phyloP scores from a whole-genome alignment of 2,113 vertebrate species.

The Rhabdornis inornatus region DNA sequence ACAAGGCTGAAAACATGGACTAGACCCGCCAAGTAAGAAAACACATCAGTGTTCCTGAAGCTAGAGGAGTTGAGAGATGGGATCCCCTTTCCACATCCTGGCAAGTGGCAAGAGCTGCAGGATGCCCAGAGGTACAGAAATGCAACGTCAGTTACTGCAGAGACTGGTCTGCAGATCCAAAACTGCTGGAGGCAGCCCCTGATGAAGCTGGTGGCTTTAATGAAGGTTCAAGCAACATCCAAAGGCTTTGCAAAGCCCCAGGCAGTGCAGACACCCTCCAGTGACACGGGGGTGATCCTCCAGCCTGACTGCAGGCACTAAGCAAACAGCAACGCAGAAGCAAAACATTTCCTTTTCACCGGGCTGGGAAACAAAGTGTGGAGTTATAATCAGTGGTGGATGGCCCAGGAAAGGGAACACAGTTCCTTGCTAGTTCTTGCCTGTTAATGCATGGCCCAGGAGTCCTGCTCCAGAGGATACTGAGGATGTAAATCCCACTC shows the following conservation, averaged over 20 bases:
- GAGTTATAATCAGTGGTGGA: background rate
- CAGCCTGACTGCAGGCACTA: background rate
- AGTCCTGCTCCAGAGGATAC: background rate
- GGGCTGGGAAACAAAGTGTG: background rate
- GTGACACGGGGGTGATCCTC: accelerated
- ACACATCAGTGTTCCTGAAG: background rate
- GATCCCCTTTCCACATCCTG: background rate
- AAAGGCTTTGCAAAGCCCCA: background rate
- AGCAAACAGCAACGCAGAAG: background rate
- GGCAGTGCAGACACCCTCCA: background rate
- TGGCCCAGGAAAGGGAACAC: background rate
- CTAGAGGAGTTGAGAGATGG: background rate
- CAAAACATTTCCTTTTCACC: accelerated
- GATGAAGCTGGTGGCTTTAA: background rate
- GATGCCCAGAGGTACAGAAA: background rate
- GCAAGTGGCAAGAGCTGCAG: background rate
- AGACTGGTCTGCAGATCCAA: background rate
- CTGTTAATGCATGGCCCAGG: background rate
- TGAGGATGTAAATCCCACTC: background rate
- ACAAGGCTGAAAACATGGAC: background rate
- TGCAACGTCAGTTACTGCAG: background rate
- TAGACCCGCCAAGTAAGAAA: background rate
- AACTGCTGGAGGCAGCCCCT: background rate
- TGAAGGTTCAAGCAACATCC: background rate
- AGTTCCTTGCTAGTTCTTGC: background rate